Evolutionary conservation across 2,888 invertebrate genomes (phyloP).

Genomic region (Crocallis elinguaria): DNA sequence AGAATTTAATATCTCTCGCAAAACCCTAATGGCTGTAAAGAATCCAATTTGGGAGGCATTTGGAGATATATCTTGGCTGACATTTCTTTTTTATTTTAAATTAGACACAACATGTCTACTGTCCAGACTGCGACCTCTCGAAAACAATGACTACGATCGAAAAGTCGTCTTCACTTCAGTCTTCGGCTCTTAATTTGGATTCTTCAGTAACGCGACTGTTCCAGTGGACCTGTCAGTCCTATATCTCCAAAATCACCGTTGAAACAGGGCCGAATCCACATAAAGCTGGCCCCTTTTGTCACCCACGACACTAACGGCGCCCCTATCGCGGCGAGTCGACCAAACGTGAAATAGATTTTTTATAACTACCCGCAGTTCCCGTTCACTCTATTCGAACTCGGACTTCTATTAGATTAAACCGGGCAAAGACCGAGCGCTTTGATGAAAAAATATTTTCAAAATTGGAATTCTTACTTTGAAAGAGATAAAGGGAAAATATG

Average conservation of each 20-base stretch:
- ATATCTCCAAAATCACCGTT: background rate
- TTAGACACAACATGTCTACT: background rate
- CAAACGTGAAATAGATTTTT: conserved; percentile 39
- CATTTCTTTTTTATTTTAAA: conserved; percentile 15
- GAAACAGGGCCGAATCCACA: conserved; percentile 1
- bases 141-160: background rate
- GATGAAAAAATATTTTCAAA: conserved; percentile 33
- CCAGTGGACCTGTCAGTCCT: background rate
- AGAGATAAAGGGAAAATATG: conserved; percentile 33
- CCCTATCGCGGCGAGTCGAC: conserved; percentile 22
- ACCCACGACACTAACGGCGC: conserved; percentile 23
- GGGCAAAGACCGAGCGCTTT: conserved; percentile 20
- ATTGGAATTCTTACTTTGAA: conserved; percentile 31
- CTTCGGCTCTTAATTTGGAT: too few relatives aligned
- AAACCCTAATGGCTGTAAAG: conserved; percentile 35
- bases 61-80: conserved; percentile 18
- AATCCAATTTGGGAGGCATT: conserved; percentile 31
- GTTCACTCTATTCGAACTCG: conserved; percentile 26
- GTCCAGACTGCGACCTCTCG: background rate
- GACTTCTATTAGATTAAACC: conserved; percentile 36
- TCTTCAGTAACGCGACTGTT: too few relatives aligned
- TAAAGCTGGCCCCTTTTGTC: conserved; percentile 23
- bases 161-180: too few relatives aligned
- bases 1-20: conserved; percentile 37
- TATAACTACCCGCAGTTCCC: conserved; percentile 31